These are phyloP conservation scores for Cephalotes varians DNA, from an alignment of 2,888 invertebrate genomes.

Conservation along the genomic window DNA sequence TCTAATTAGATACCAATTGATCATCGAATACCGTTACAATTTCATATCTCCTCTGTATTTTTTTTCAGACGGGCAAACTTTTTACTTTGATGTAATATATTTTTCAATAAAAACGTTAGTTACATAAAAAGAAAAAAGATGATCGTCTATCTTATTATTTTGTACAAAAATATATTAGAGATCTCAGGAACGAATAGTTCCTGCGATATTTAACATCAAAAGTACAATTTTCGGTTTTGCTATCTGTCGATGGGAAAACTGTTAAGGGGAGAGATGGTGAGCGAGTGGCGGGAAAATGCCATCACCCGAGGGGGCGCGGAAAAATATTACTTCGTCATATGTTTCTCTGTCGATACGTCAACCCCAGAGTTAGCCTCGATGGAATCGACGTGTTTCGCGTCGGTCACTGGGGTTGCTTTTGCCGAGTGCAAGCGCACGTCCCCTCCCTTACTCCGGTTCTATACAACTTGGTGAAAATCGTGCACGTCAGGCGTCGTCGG, in stretches of 20 bases:
- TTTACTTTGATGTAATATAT: background rate
- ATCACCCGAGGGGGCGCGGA: constrained; percentile 56
- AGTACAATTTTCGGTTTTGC: constrained; percentile 49
- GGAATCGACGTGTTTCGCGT: constrained; percentile 60
- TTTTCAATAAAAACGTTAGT: background rate
- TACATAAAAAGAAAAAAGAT: background rate
- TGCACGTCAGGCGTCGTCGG: constrained; percentile 43
- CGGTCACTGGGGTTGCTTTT: constrained; percentile 59
- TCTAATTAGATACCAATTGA: background rate
- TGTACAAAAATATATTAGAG: background rate
- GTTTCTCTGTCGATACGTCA: constrained; percentile 76
- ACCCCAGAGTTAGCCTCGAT: constrained; percentile 65
- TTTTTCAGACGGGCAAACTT: background rate
- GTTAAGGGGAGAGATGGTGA: constrained; percentile 36
- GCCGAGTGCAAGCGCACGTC: constrained; percentile 57
- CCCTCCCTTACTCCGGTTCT: background rate
- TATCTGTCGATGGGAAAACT: constrained; percentile 54
- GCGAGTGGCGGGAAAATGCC: constrained; percentile 45
- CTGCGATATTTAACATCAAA: constrained; percentile 44
- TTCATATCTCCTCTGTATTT: background rate
- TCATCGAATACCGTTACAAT: background rate
- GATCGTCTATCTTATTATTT: background rate
- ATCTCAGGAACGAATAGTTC: background rate
- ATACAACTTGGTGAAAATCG: constrained; percentile 51
- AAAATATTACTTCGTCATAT: constrained; percentile 75